Evolutionary conservation across 1,140 invertebrate species (phyloP).

Genomic region (Armadillidium nasatum): DNA sequence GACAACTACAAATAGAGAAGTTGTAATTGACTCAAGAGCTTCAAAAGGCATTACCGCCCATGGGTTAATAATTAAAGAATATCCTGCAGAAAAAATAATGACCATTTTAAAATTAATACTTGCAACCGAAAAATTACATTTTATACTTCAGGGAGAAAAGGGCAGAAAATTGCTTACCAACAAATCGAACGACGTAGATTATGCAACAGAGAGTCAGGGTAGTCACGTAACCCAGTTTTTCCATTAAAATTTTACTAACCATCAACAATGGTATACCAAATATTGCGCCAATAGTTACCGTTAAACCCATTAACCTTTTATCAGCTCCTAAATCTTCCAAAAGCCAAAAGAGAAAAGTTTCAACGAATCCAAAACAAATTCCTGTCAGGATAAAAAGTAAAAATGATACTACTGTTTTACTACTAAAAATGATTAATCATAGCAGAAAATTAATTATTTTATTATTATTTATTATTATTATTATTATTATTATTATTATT

Average conservation of each 20-base stretch:
- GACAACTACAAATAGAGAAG: constrained; percentile 72
- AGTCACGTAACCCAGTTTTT: constrained; percentile 67
- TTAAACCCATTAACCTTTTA: constrained; percentile 73
- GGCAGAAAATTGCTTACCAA: constrained; percentile 54
- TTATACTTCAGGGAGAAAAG: no score
- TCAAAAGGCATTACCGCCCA: constrained; percentile 77
- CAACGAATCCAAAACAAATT: constrained; percentile 76
- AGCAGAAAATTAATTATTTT: no score
- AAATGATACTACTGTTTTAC: no score
- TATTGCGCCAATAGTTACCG: constrained; percentile 69
- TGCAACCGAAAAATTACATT: no score
- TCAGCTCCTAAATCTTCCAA: constrained; percentile 72
- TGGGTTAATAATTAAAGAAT: constrained; percentile 73
- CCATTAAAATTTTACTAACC: constrained; percentile 52
- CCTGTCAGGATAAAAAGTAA: no score
- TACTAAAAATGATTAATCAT: no score
- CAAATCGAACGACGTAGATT: constrained; percentile 67
- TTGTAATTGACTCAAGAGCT: constrained; percentile 66
- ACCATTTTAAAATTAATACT: no score
- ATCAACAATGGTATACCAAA: constrained; percentile 70
- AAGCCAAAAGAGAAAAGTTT: no score
- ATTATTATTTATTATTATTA: no score
- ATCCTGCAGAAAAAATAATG: constrained; percentile 47
- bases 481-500: no score
- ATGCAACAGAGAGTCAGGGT: constrained; percentile 73